Evolutionary conservation across 2,888 invertebrate species (phyloP), one percentile per base, ranked within the genome.

Genomic region (Tubulanus polymorphus): DNA sequence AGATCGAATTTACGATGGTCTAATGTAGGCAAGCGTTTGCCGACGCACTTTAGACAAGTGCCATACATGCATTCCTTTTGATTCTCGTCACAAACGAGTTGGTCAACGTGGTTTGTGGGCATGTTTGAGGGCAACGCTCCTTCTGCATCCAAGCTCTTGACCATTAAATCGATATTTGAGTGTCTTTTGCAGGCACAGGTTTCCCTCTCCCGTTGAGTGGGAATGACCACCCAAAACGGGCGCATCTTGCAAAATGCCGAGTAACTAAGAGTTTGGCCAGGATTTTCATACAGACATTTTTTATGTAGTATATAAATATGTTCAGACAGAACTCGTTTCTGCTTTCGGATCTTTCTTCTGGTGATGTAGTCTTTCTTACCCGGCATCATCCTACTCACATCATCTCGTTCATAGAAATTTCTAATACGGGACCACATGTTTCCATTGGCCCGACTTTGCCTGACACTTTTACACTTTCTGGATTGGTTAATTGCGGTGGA

Each of bases 341-440:
- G 49, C n/a, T 30, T 27, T 49, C 18, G 45, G 30, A n/a, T 50
- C 54, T 51, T 54, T 46, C 30, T 30, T 27, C 52, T 51, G n/a
- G 58, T 61, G 8, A 56, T 51, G 5, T 56, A 55, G 15, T 54
- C 41, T 18, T 53, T 48, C 30, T 59, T 59, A n/a, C 54, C 61
- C 6, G 61, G 47, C 20, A 54, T 59, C 3, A 61, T 27, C 28
- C 59, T 52, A 6, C 52, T 52, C 18, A 55, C 53, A 46, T 63
- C 63, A 59, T 63, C 59, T 15, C 59, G 49, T 37, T 59, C 54
- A 32, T 54, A 51, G 32, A 57, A 59, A 18, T 50, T 25, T 54
- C 25, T n/a, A 1, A 59, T 50, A 15, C 18, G 41, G 41, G n/a
- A n/a, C n/a, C n/a, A n/a, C n/a, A n/a, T n/a, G n/a, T n/a, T n/a